Percentiles rank a stretch among this genome's conserved stretches.
Conservation (phyloP, 2,797 vertebrate species). For the Sebastes itinus region DNA sequence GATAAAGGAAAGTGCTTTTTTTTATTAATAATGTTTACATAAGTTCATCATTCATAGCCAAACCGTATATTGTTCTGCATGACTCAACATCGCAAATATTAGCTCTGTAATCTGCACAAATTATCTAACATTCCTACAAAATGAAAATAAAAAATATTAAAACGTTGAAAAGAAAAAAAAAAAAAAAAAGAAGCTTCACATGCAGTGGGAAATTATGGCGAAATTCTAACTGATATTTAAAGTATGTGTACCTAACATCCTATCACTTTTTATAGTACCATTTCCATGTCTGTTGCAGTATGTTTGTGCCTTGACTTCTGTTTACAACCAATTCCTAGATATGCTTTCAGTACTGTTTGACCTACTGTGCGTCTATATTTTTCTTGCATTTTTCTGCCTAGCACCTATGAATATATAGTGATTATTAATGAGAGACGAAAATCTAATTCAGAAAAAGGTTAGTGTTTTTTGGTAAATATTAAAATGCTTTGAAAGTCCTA, state of each 20-base stretch:
- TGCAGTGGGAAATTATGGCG: conserved; percentile 60
- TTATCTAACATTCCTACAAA: conserved; percentile 86
- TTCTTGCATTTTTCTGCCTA: conserved; percentile 70
- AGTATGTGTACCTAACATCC: conserved; percentile 81
- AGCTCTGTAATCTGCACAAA: conserved; percentile 79
- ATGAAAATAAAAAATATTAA: conserved; percentile 52
- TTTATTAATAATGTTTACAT: conserved; percentile 82
- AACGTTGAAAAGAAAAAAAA: conserved; percentile 24
- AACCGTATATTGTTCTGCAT: conserved; percentile 77
- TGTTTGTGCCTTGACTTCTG: conserved; percentile 90
- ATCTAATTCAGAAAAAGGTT: conserved; percentile 80
- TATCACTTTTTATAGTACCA: conserved; percentile 72
- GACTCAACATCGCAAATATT: conserved; percentile 69
- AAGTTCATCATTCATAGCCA: conserved; percentile 75
- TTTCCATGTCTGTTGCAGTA: conserved; percentile 78
- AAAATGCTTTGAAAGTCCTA: conserved; percentile 82
- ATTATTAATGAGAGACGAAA: conserved; percentile 78
- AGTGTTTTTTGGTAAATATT: conserved; percentile 83
- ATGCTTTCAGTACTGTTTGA: conserved; percentile 72
- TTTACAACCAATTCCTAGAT: conserved; percentile 82
- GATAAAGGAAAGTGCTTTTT: conserved; percentile 76
- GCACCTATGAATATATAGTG: conserved; percentile 78
- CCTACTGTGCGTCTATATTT: conserved; percentile 68
- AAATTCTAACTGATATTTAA: conserved; percentile 82
- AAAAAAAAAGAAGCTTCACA: conserved; percentile 65